phyloP scores from a whole-genome alignment of 2,888 invertebrate genomes.

The Cloeon dipterum region DNA sequence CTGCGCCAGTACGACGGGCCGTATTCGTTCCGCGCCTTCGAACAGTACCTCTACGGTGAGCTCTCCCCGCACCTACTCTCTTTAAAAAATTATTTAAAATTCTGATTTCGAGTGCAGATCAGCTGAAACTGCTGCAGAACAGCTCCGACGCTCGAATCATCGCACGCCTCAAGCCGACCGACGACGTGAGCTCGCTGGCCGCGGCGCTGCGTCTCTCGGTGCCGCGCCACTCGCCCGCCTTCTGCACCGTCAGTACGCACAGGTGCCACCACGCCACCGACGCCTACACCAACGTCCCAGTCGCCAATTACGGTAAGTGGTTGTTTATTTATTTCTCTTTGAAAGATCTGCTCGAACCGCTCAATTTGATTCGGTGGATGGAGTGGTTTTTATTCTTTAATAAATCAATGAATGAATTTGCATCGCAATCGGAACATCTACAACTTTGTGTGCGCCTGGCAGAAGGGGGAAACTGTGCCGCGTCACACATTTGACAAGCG shows the following conservation, averaged over 20 bases:
- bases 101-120: constrained; percentile 23
- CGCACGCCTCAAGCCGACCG: constrained; percentile 16
- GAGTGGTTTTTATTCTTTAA: too few relatives aligned
- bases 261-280: constrained; percentile 78
- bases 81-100: not conserved
- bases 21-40: constrained; percentile 34
- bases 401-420: too few relatives aligned
- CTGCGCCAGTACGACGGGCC: constrained; percentile 25
- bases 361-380: too few relatives aligned
- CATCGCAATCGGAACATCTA: too few relatives aligned
- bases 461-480: too few relatives aligned
- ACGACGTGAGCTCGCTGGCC: constrained; percentile 17
- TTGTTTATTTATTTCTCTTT: too few relatives aligned
- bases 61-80: not conserved
- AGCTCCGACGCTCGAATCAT: constrained; percentile 28
- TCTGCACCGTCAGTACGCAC: constrained; percentile 67
- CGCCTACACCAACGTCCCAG: constrained; percentile 74
- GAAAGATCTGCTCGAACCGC: too few relatives aligned
- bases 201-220: constrained; percentile 13
- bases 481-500: too few relatives aligned
- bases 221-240: constrained; percentile 12
- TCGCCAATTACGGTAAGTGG: constrained; percentile 68
- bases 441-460: too few relatives aligned
- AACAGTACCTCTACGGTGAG: constrained; percentile 59
- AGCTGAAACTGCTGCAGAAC: constrained; percentile 50